phyloP scores from a whole-genome alignment of 2,888 invertebrate species.

The Hypselothyrea guttata region DNA sequence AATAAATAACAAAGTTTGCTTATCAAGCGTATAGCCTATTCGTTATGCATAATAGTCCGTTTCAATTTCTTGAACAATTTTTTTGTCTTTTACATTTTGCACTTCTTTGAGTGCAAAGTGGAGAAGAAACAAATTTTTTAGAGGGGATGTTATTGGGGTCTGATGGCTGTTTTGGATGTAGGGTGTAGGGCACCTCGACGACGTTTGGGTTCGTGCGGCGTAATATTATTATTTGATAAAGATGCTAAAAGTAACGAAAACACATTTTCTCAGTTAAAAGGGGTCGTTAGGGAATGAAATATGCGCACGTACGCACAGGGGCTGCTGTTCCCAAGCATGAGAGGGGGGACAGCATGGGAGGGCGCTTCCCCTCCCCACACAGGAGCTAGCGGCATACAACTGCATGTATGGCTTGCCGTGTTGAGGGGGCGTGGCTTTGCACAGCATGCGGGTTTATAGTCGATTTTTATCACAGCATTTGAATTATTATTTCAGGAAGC shows the following conservation, averaged over 20 bases:
- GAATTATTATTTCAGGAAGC: slow-evolving; percentile 82
- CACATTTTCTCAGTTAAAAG: slow-evolving; percentile 81
- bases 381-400: slow-evolving; percentile 24
- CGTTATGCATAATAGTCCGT: slow-evolving; percentile 7
- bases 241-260: slow-evolving; percentile 81
- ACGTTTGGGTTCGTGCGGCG: slow-evolving; percentile 72
- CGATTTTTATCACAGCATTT: slow-evolving; percentile 80
- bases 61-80: slow-evolving; percentile 51
- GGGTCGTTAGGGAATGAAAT: slow-evolving; percentile 81
- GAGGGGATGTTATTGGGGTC: slow-evolving; percentile 5
- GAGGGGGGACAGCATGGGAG: neutral
- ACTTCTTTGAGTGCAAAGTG: slow-evolving; percentile 70
- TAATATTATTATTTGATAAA: slow-evolving; percentile 82
- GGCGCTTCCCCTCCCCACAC: neutral
- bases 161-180: neutral
- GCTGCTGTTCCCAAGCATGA: slow-evolving; percentile 46
- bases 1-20: neutral
- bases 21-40: slow-evolving; percentile 20
- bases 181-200: slow-evolving; percentile 56
- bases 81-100: slow-evolving; percentile 59
- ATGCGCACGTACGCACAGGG: slow-evolving; percentile 79
- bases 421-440: slow-evolving; percentile 52
- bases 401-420: slow-evolving; percentile 45
- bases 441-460: slow-evolving; percentile 71
- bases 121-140: slow-evolving; percentile 58